Conservation (phyloP, 2,888 invertebrate species). For the Beris chalybata region DNA sequence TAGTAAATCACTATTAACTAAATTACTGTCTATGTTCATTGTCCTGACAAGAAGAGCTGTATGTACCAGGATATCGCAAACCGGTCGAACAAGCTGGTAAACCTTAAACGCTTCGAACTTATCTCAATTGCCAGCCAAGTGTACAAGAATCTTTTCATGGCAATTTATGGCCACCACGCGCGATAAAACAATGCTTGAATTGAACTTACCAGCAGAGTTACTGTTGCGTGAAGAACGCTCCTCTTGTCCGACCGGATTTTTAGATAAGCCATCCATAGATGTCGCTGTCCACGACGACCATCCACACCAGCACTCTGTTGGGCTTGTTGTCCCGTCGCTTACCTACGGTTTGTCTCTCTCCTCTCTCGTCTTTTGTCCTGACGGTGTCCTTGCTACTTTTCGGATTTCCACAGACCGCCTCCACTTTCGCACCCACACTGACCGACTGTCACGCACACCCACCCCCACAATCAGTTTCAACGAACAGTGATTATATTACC, state of each 20-base stretch:
- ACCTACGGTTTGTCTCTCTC: conserved; percentile 8
- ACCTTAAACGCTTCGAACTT: too few species aligned
- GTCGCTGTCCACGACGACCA: conserved; percentile 10
- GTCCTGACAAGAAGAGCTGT: too few species aligned
- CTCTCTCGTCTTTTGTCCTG: not conserved
- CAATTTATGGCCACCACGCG: too few species aligned
- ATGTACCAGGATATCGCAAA: too few species aligned
- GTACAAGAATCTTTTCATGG: too few species aligned
- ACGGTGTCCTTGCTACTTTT: too few species aligned
- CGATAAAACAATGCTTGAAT: too few species aligned
- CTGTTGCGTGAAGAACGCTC: conserved; percentile 51
- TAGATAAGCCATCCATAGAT: conserved; percentile 46
- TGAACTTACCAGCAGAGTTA: conserved; percentile 41
- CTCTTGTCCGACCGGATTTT: conserved; percentile 50
- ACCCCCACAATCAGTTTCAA: not conserved
- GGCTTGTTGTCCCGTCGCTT: not conserved
- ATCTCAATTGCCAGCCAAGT: too few species aligned
- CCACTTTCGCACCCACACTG: not conserved
- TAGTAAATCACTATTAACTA: too few species aligned
- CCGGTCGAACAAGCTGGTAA: too few species aligned
- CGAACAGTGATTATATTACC: conserved; percentile 4
- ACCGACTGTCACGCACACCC: not conserved
- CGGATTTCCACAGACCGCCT: not conserved
- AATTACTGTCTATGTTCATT: too few species aligned
- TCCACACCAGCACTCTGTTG: too few species aligned